Evolutionary conservation across 2,888 invertebrate genomes (phyloP).

Genomic region (Parnassius mnemosyne): DNA sequence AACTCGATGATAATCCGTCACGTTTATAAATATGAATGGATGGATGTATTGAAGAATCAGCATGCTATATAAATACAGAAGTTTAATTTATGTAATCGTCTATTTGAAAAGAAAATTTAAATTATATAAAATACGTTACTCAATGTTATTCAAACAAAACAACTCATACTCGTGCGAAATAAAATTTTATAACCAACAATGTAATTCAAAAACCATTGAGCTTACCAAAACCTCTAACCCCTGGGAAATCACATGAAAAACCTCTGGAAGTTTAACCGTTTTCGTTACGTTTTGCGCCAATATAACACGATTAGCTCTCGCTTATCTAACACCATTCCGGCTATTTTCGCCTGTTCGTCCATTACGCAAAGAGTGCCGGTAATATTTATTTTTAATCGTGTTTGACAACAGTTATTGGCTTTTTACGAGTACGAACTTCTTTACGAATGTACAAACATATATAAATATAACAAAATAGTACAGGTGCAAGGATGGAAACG

Average conservation of each 20-base stretch:
- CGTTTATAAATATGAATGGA: too few species aligned
- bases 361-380: constrained; percentile 15
- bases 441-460: background rate
- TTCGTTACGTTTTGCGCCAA: constrained; percentile 19
- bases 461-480: background rate
- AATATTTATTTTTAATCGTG: constrained; percentile 19
- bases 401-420: constrained; percentile 6
- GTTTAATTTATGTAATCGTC: too few species aligned
- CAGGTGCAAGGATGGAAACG: too few species aligned
- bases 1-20: too few species aligned
- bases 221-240: constrained; percentile 42
- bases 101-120: too few species aligned
- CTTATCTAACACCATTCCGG: constrained; percentile 14
- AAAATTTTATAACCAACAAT: constrained; percentile 38
- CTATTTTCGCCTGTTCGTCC: constrained; percentile 13
- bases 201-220: constrained; percentile 45
- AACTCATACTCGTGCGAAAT: background rate
- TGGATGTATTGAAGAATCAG: too few species aligned
- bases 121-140: too few species aligned
- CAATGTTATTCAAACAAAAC: too few species aligned
- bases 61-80: too few species aligned
- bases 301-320: constrained; percentile 19
- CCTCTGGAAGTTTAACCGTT: constrained; percentile 33
- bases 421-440: constrained; percentile 11
- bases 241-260: constrained; percentile 44